Conservation (phyloP, 2,797 vertebrate species). For the Pygocentrus nattereri region DNA sequence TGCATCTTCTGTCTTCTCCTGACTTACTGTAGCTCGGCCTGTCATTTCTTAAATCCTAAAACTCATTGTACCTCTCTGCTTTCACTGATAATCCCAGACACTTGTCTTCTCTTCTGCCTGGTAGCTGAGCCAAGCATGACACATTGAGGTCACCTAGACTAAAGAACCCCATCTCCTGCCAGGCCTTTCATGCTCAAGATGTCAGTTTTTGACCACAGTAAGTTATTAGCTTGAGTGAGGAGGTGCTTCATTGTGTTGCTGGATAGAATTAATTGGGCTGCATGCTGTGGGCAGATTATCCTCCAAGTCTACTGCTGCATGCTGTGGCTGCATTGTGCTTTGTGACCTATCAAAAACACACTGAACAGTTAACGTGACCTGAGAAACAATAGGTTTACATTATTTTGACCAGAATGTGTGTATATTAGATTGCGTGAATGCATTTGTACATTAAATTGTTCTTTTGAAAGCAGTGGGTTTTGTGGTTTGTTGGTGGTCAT, state of each 20-base stretch:
- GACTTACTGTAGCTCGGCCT: too few relatives aligned
- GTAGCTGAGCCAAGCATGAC: slow-evolving; percentile 47
- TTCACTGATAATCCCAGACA: slow-evolving; percentile 10
- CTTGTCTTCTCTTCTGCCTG: slow-evolving; percentile 17
- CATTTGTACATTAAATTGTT: background rate
- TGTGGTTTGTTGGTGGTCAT: background rate
- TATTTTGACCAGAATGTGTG: background rate
- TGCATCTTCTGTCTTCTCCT: too few relatives aligned
- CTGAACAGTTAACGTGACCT: too few relatives aligned
- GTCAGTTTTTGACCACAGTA: background rate
- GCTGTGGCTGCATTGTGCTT: too few relatives aligned
- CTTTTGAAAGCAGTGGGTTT: background rate
- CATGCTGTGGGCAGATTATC: too few relatives aligned
- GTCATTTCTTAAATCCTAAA: background rate
- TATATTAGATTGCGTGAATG: background rate
- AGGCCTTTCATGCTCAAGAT: slow-evolving; percentile 24
- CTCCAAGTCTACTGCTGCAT: background rate
- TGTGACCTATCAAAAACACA: background rate
- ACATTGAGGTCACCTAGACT: slow-evolving; percentile 35
- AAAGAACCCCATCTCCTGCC: slow-evolving; percentile 22
- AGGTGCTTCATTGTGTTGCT: background rate
- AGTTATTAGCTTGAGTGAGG: background rate
- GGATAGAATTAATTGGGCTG: background rate
- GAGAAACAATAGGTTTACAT: background rate
- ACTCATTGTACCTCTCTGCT: background rate